Base-by-base conservation (phyloP, 2,888 invertebrate species). In the Scaptodrosophila latifasciaeformis region DNA sequence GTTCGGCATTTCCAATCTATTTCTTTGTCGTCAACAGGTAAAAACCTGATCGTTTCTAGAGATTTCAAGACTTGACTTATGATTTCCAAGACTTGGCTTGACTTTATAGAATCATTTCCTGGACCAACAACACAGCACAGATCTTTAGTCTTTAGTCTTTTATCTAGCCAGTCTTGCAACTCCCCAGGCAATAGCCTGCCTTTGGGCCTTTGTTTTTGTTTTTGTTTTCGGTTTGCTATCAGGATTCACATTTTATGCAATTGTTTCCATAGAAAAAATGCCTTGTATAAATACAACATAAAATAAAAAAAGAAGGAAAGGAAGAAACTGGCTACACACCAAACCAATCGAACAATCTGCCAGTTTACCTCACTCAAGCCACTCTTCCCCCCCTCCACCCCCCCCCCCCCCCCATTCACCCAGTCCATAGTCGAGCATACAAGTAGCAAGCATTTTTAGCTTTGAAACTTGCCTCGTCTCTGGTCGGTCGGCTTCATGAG, bases 171-270 rank as follows among this genome's bases (percentile, higher is more conserved):
- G n/a, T n/a, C n/a, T n/a, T 24, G 3, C 24, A 24, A 24, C 7
- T 24, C 7, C 24, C 24, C 4, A 24, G 24, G 24, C 24, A 5
- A 7, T 24, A 7, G 24, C n/a, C 24, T 24, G 24, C 7, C 24
- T 7, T 7, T 24, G 24, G 24, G 24, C 59, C 51, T 53, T 60
- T 63, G 21, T 43, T 45, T 7, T 43, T 48, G 47, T 57, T 40
- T 29, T 18, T 30, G 27, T 65, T 59, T 69, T 68, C 10, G 17
- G 66, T 79, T 19, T 56, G 77, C 77, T 74, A 79, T 79, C 80
- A 70, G 77, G 65, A 79, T 74, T 74, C 74, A 67, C 80, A 79
- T 79, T 79, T 76, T 79, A 79, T 68, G 69, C 66, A 68, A 66
- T 66, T 66, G 65, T 66, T 66, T 66, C 68, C 65, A 66, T 66